Evolutionary conservation across 2,888 invertebrate genomes (phyloP).

Genomic region (Lasioglossum malachurum): DNA sequence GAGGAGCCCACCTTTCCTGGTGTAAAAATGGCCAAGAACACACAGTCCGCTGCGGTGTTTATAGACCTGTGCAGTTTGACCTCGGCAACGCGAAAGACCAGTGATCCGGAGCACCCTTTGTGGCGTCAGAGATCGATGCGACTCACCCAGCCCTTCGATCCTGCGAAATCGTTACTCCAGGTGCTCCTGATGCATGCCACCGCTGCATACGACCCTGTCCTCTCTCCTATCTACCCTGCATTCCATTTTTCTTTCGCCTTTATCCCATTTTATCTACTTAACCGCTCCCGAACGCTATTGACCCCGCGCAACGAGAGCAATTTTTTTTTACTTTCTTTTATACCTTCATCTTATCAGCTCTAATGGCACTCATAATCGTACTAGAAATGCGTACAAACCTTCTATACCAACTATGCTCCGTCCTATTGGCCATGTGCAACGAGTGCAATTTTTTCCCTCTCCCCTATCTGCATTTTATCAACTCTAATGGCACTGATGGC

Average conservation of each 20-base stretch:
- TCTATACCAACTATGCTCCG: neutral
- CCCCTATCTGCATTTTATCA: neutral
- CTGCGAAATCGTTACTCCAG: neutral
- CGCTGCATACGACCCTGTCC: neutral
- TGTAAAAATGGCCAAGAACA: slow-evolving; percentile 8
- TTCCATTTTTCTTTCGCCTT: neutral
- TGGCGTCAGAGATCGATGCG: slow-evolving; percentile 13
- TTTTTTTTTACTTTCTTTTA: neutral
- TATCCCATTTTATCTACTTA: neutral
- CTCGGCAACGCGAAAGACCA: slow-evolving; percentile 2
- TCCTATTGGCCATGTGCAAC: neutral
- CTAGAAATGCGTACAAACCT: neutral
- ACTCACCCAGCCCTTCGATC: slow-evolving; percentile 7
- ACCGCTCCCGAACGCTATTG: neutral
- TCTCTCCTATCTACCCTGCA: neutral
- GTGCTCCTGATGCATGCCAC: neutral
- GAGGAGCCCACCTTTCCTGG: slow-evolving; percentile 3
- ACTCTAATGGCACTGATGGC: neutral
- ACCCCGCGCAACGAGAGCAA: neutral
- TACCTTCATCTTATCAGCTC: neutral
- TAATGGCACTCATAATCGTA: neutral
- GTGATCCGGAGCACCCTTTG: slow-evolving; percentile 15
- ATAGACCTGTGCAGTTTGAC: slow-evolving; percentile 10
- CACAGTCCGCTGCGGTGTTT: neutral
- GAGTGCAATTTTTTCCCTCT: neutral